Evolutionary conservation across 1,140 invertebrate genomes (phyloP).

Genomic region (Onthophagus taurus): DNA sequence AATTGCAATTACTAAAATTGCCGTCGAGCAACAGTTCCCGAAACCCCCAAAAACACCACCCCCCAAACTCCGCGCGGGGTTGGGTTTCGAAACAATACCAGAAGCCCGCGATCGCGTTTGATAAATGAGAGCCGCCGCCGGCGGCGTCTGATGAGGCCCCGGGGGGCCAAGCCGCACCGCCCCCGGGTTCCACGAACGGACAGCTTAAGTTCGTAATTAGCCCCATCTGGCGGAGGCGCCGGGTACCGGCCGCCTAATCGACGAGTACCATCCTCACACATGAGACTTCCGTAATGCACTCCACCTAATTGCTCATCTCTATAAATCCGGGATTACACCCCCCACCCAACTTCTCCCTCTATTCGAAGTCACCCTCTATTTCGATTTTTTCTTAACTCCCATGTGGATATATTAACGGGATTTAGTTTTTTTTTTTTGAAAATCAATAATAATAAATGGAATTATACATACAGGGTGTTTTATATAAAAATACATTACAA

Average conservation of each 20-base stretch:
- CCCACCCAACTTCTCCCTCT: slow-evolving; percentile 2
- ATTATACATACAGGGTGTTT: not conserved
- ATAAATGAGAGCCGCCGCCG: too few relatives aligned
- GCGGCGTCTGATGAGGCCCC: slow-evolving; percentile 12
- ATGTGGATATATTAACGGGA: not conserved
- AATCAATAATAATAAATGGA: not conserved
- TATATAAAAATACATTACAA: too few relatives aligned
- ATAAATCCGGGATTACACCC: slow-evolving; percentile 30
- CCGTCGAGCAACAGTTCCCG: too few relatives aligned
- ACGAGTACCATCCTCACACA: slow-evolving; percentile 33
- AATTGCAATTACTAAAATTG: too few relatives aligned
- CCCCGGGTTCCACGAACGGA: slow-evolving; percentile 21
- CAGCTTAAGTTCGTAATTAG: slow-evolving; percentile 37
- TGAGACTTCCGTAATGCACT: slow-evolving; percentile 33
- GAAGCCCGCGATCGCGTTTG: too few relatives aligned
- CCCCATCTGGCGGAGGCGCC: slow-evolving; percentile 33
- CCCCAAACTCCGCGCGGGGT: too few relatives aligned
- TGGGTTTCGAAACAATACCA: not conserved
- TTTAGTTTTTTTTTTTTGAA: not conserved
- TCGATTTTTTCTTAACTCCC: not conserved
- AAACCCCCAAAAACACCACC: not conserved
- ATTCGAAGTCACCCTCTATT: not conserved
- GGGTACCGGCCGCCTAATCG: slow-evolving; percentile 31
- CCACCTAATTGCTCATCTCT: slow-evolving; percentile 32
- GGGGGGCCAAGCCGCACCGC: too few relatives aligned